phyloP scores from a whole-genome alignment of 2,888 invertebrate genomes.

The Frankliniella fusca region DNA sequence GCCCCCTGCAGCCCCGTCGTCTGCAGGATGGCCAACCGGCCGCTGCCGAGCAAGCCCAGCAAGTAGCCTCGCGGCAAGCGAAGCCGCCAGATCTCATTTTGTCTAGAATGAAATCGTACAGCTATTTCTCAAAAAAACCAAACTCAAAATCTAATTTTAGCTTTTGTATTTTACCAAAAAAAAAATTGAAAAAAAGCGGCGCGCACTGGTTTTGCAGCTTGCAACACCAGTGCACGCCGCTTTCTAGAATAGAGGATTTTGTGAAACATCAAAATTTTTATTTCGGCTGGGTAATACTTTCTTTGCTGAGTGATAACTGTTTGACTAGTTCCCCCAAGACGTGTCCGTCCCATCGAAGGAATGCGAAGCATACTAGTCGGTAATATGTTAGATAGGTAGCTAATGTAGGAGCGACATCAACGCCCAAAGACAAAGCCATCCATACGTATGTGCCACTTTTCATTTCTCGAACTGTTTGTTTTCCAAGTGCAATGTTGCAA shows the following conservation, averaged over 20 bases:
- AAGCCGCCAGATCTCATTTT: too few relatives aligned
- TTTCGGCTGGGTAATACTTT: neutral
- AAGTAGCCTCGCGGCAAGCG: slow-evolving; percentile 27
- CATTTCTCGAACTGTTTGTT: neutral
- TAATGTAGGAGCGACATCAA: neutral
- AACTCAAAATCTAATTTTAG: too few relatives aligned
- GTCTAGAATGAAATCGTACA: too few relatives aligned
- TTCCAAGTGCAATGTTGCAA: neutral
- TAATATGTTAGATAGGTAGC: neutral
- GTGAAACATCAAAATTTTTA: too few relatives aligned
- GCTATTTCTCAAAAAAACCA: too few relatives aligned
- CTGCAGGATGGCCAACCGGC: slow-evolving; percentile 61
- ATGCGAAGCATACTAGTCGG: neutral
- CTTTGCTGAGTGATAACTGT: neutral
- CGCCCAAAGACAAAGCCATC: neutral
- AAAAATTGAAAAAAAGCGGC: neutral
- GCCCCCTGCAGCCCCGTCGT: slow-evolving; percentile 42
- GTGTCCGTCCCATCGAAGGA: neutral
- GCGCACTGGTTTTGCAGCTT: too few relatives aligned
- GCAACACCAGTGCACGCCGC: too few relatives aligned
- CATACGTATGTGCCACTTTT: slow-evolving; percentile 1
- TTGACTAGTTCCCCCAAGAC: neutral
- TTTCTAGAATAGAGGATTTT: too few relatives aligned
- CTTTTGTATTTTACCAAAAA: too few relatives aligned
- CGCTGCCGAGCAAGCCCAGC: slow-evolving; percentile 62